Conservation (phyloP, 2,888 invertebrate genomes). For the Myopa testacea region DNA sequence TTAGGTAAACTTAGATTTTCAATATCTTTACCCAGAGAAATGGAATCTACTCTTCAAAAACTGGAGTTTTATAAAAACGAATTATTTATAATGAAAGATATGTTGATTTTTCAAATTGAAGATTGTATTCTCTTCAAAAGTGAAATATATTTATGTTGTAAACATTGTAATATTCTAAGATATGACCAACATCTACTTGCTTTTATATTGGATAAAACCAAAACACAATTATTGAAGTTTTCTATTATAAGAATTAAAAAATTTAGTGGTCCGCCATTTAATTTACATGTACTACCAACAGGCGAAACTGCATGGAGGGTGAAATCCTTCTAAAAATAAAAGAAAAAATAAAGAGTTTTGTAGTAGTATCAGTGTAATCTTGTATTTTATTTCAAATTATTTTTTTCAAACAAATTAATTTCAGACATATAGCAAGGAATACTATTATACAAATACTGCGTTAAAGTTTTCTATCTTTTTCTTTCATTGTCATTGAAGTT, state of each 20-base stretch:
- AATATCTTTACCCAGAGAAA: constrained; percentile 9
- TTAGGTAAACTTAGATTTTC: background rate
- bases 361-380: background rate
- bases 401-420: no score
- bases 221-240: background rate
- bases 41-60: background rate
- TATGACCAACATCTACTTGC: background rate
- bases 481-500: background rate
- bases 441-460: no score
- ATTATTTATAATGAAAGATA: no score
- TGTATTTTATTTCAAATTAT: no score
- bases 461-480: background rate
- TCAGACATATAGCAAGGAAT: no score
- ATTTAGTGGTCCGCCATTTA: background rate
- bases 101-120: no score
- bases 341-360: background rate
- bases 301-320: background rate
- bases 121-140: no score
- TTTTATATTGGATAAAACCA: background rate
- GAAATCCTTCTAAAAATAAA: background rate
- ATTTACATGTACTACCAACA: background rate
- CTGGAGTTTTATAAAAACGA: no score
- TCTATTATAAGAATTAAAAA: background rate
- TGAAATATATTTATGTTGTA: background rate
- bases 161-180: background rate